Base-by-base conservation (phyloP, 2,113 vertebrate species). In the Sceloporus tristichus region DNA sequence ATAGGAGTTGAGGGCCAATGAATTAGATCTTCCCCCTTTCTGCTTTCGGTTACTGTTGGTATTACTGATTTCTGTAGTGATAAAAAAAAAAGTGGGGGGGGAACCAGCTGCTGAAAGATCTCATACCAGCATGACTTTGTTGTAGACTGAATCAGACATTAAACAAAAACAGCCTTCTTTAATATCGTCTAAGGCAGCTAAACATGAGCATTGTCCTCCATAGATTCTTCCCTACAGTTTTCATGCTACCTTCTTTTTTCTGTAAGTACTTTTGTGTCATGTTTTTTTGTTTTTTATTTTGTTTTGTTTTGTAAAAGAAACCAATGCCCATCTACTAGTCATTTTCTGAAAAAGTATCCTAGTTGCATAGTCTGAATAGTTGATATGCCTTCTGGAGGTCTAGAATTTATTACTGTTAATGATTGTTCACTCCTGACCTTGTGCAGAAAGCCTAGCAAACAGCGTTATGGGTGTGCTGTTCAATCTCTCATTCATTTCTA, bases 381-480 rank as follows among this genome's bases (percentile, higher is more conserved):
- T 29, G 27, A 25, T 75, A 19, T 9, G 5, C 29, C 40, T 66
- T 54, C 19, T 53, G 65, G 71, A 86, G 48, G 34, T 88, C 71
- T 65, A 68, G 23, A 66, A 83, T 83, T 76, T 76, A 70, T 40
- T 71, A 87, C 84, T 87, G 68, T 59, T 88, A 65, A 0, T 83
- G 38, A 90, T 86, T 68, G 29, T 4, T 87, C 2, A 13, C 29
- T 0, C 62, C 40, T 79, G 65, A 68, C 11, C 79, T 86, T 82
- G 56, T n/a, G 11, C 8, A 59, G 73, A 54, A 48, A 78, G 38
- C 71, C 56, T 23, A 66, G 40, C 70, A 82, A 65, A 21, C 73
- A 38, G 4, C 25, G 40, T 68, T 14, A 21, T 65, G 48, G 2
- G 10, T 29, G 25, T 0, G 1, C 13, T 38, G 34, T 19, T 84